These are phyloP conservation scores for Lateolabrax maculatus DNA, from an alignment of 2,797 vertebrate species.

Conservation along the genomic window DNA sequence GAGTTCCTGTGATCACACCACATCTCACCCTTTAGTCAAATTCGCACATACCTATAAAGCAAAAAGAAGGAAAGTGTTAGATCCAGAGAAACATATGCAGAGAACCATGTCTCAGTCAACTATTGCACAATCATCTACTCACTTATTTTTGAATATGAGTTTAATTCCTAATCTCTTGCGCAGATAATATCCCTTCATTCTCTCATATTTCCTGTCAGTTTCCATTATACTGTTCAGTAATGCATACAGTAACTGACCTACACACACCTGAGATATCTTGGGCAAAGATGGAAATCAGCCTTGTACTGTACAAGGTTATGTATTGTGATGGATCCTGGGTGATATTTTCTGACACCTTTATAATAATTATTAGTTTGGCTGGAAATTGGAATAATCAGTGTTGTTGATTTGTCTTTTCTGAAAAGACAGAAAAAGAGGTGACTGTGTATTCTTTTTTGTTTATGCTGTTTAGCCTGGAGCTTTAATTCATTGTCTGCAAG, in stretches of 20 bases:
- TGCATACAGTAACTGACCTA: slow-evolving; percentile 37
- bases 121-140: background rate
- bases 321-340: background rate
- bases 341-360: background rate
- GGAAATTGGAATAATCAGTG: background rate
- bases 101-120: background rate
- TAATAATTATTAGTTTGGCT: background rate
- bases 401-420: slow-evolving; percentile 2
- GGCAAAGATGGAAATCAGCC: slow-evolving; percentile 26
- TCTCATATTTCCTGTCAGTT: slow-evolving; percentile 33
- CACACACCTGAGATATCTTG: slow-evolving; percentile 31
- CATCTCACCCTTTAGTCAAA: slow-evolving; percentile 57
- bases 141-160: slow-evolving; percentile 9
- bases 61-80: slow-evolving; percentile 6
- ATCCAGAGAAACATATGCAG: background rate
- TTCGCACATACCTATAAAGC: slow-evolving; percentile 42
- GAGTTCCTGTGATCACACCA: slow-evolving; percentile 63
- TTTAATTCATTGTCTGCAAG: background rate
- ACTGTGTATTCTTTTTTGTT: background rate
- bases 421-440: background rate
- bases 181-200: slow-evolving; percentile 21
- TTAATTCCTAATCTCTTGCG: slow-evolving; percentile 21
- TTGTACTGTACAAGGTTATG: background rate
- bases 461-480: background rate
- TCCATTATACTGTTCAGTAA: slow-evolving; percentile 33